phyloP scores from a whole-genome alignment of 2,888 invertebrate genomes.

The Catocala sponsa region DNA sequence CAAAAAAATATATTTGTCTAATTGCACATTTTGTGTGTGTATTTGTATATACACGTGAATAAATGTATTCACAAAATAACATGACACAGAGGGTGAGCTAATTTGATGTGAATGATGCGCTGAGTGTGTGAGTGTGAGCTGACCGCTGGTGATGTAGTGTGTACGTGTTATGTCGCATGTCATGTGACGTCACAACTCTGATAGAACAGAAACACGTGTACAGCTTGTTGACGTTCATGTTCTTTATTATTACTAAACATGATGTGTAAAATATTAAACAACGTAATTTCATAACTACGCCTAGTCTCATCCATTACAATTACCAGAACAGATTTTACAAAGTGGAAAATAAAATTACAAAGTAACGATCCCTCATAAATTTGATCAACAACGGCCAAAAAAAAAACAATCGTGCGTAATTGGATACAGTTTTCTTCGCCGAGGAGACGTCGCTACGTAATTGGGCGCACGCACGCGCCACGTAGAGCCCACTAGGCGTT shows the following conservation, averaged over 20 bases:
- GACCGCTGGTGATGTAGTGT: neutral
- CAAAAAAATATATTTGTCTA: too few relatives aligned
- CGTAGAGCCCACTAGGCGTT: neutral
- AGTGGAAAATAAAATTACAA: constrained; percentile 30
- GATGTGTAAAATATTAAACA: too few relatives aligned
- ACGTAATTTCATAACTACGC: too few relatives aligned
- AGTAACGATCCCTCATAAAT: constrained; percentile 44
- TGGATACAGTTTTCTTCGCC: constrained; percentile 44
- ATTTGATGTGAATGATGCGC: neutral
- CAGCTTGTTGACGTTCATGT: too few relatives aligned
- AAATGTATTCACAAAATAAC: neutral
- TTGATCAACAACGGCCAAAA: constrained; percentile 36
- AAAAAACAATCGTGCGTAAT: constrained; percentile 51
- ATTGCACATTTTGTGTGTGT: too few relatives aligned
- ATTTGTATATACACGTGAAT: neutral
- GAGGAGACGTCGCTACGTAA: constrained; percentile 36
- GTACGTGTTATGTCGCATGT: neutral
- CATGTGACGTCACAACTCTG: neutral
- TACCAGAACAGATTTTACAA: constrained; percentile 33
- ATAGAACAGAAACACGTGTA: too few relatives aligned
- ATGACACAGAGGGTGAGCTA: too few relatives aligned
- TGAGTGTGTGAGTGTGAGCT: neutral
- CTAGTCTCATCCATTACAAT: constrained; percentile 20
- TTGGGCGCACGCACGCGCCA: constrained; percentile 39
- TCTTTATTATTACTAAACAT: too few relatives aligned